Conservation (phyloP, 1,140 invertebrate genomes). For the Bombus soroeensis region DNA sequence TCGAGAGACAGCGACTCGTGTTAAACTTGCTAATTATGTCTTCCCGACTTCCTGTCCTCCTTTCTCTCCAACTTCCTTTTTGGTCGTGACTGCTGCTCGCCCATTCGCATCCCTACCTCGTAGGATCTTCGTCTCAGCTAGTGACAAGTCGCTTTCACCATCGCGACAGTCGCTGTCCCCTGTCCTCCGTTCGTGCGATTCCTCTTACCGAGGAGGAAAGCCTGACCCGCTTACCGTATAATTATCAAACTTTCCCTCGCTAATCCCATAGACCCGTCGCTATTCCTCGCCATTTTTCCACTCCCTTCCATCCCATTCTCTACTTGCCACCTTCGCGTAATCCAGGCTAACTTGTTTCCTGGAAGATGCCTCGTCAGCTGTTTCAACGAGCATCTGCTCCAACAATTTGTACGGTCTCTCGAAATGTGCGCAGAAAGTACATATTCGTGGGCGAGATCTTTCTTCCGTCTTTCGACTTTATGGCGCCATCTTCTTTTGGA, state of each 20-base stretch:
- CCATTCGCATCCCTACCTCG: neutral
- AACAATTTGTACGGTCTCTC: neutral
- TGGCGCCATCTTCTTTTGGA: neutral
- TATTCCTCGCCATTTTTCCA: neutral
- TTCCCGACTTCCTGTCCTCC: slow-evolving; percentile 17
- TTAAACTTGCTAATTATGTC: slow-evolving; percentile 76
- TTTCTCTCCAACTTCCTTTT: slow-evolving; percentile 1
- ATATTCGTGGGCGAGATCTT: neutral
- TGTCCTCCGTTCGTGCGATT: neutral
- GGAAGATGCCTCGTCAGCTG: slow-evolving; percentile 19
- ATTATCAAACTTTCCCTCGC: slow-evolving; percentile 69
- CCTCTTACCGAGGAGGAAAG: neutral
- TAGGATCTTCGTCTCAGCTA: neutral
- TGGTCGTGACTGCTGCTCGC: neutral
- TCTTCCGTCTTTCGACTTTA: no score
- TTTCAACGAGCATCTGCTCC: neutral
- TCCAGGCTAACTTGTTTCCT: neutral
- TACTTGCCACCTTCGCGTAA: neutral
- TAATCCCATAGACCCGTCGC: slow-evolving; percentile 57
- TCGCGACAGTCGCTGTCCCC: neutral
- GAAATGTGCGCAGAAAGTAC: neutral
- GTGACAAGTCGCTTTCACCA: slow-evolving; percentile 14
- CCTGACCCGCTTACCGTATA: slow-evolving; percentile 63
- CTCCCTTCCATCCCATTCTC: neutral
- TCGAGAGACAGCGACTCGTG: slow-evolving; percentile 67